Evolutionary conservation across 2,113 vertebrate species (phyloP), one percentile per base, ranked within the genome.

Genomic region (Semnornis frantzii): DNA sequence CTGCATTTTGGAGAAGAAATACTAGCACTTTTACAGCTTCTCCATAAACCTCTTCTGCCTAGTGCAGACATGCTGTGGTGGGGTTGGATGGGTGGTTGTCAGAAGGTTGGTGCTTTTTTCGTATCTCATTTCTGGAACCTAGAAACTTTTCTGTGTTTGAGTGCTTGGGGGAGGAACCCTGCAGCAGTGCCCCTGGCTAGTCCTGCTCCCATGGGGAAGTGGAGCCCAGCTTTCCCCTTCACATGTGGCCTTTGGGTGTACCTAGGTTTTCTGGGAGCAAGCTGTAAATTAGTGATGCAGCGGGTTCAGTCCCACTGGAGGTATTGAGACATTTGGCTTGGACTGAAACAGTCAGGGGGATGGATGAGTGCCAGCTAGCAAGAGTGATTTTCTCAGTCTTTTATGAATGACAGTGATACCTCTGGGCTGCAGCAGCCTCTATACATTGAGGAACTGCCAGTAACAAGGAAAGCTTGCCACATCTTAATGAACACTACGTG

Each of bases 201-300:
- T 15, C 33, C 27, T 23, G 11, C 24, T 28, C 6, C 52, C 16
- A 3, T 8, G 15, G 68, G 19, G 55, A 44, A 64, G n/a, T 21
- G 27, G 58, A 79, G 17, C 34, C 16, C 15, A 24, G 15, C 6
- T 57, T 62, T 71, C 16, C 15, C 28, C 21, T 44, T 44, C 18
- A 4, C 28, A 2, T 4, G 6, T 0, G 0, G 33, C 8, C 52
- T 72, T 34, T n/a, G 23, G 59, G 33, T 54, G 34, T 60, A 65
- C 28, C 6, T 31, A 1, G 9, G 57, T 46, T 68, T 85, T 77
- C 9, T 33, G 30, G 28, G 25, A 83, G 5, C 11, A 55, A 82
- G 33, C 6, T 31, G 24, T 31, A 57, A 30, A 24, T 28, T 14
- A 58, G 44, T 25, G 14, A 42, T 20, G 4, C 1, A 1, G 16